Evolutionary conservation across 2,113 vertebrate species (phyloP).

Genomic region (Coptodon rendalli): DNA sequence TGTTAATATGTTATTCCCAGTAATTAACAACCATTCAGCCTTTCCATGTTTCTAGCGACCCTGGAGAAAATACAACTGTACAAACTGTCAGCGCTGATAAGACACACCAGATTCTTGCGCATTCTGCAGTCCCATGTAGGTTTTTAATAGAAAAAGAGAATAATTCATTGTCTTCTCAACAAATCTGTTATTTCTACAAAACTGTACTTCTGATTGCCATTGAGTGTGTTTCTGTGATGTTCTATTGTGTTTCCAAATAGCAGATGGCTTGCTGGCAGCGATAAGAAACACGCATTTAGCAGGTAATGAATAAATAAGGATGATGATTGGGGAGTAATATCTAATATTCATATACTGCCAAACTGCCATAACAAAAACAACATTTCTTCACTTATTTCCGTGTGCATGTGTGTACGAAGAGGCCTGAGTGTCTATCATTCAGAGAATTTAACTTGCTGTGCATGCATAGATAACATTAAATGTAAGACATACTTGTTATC

Average conservation of each 20-base stretch:
- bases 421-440: not conserved
- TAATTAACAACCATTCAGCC: not conserved
- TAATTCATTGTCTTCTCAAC: constrained; percentile 52
- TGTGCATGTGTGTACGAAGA: not conserved
- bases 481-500: not conserved
- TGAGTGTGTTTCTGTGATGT: constrained; percentile 31
- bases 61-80: constrained; percentile 31
- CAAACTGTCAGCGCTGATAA: constrained; percentile 50
- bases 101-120: constrained; percentile 4
- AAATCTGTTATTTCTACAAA: constrained; percentile 43
- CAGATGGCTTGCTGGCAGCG: constrained; percentile 37
- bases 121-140: constrained; percentile 1
- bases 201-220: constrained; percentile 9
- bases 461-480: not conserved
- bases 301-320: constrained; percentile 50
- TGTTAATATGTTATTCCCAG: not conserved
- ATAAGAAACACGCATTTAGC: constrained; percentile 49
- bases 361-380: not conserved
- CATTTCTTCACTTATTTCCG: not conserved
- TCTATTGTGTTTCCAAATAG: constrained; percentile 41
- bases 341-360: constrained; percentile 27
- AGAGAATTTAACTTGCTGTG: not conserved
- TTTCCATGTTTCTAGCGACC: not conserved
- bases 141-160: constrained; percentile 34
- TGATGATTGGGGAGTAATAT: constrained; percentile 30